phyloP scores from a whole-genome alignment of 2,113 vertebrate species.

The Etheostoma spectabile region DNA sequence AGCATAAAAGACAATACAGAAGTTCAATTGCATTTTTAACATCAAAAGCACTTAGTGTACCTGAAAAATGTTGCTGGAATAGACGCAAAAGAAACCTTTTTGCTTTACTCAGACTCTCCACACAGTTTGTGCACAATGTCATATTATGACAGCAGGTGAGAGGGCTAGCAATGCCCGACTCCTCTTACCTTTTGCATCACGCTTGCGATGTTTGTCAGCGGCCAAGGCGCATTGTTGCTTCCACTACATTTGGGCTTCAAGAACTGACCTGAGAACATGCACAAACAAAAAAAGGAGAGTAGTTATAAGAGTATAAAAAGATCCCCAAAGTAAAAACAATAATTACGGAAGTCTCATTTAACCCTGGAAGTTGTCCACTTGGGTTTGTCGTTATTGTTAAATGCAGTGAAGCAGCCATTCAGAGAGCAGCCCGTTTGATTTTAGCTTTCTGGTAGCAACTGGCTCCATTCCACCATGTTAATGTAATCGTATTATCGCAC shows the following conservation, averaged over 20 bases:
- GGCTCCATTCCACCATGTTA: slow-evolving; percentile 63
- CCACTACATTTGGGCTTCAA: not conserved
- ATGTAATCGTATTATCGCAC: slow-evolving; percentile 77
- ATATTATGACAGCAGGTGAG: not conserved
- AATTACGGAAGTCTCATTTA: not conserved
- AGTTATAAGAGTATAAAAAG: not conserved
- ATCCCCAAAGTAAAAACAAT: not conserved
- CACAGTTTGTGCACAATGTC: not conserved
- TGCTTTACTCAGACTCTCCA: not conserved
- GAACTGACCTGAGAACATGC: not conserved
- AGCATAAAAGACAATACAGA: slow-evolving; percentile 15
- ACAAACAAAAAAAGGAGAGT: not conserved
- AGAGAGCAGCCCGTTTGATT: slow-evolving; percentile 36
- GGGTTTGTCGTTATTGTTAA: slow-evolving; percentile 37
- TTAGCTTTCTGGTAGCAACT: slow-evolving; percentile 49
- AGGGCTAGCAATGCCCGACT: not conserved
- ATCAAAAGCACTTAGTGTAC: not conserved
- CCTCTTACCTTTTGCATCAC: not conserved
- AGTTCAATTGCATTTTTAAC: slow-evolving; percentile 1
- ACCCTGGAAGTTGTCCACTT: slow-evolving; percentile 3
- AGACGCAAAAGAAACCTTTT: not conserved
- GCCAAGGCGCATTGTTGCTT: not conserved
- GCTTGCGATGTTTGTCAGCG: not conserved
- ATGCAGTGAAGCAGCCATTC: slow-evolving; percentile 36
- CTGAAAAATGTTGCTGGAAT: not conserved